These are phyloP conservation scores for Apamea epomidion DNA, from an alignment of 2,888 invertebrate species.

Conservation along the genomic window DNA sequence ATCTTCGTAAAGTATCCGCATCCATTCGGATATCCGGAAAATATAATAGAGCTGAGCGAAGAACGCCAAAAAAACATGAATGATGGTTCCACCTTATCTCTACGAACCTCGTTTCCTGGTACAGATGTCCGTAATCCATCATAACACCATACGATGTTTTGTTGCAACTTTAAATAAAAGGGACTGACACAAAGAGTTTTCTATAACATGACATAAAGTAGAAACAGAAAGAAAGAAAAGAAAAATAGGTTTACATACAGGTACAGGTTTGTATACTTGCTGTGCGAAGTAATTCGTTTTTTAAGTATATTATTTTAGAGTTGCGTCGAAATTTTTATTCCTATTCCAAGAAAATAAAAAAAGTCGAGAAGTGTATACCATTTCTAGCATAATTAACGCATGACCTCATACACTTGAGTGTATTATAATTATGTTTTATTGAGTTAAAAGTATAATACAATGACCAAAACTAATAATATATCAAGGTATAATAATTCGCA, in stretches of 20 bases:
- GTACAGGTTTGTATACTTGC: background rate
- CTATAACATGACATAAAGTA: background rate
- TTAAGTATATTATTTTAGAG: background rate
- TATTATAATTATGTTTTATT: no score
- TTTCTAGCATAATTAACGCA: no score
- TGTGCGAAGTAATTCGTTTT: background rate
- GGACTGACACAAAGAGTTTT: conserved; percentile 5
- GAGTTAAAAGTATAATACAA: no score
- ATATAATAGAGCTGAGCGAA: conserved; percentile 65
- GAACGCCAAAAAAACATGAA: conserved; percentile 75
- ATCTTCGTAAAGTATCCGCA: conserved; percentile 57
- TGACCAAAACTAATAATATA: no score
- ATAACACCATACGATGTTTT: conserved; percentile 69
- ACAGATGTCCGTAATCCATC: conserved; percentile 82
- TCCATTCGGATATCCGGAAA: conserved; percentile 59
- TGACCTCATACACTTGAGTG: no score
- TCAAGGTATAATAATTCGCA: no score
- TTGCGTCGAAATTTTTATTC: background rate
- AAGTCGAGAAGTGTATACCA: background rate
- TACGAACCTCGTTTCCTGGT: conserved; percentile 79
- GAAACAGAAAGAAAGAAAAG: background rate
- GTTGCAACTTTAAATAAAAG: conserved; percentile 65
- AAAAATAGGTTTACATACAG: background rate
- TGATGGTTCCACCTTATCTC: conserved; percentile 81
- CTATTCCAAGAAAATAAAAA: background rate